Conservation (phyloP, 1,140 invertebrate genomes). For the Habropoda laboriosa region DNA sequence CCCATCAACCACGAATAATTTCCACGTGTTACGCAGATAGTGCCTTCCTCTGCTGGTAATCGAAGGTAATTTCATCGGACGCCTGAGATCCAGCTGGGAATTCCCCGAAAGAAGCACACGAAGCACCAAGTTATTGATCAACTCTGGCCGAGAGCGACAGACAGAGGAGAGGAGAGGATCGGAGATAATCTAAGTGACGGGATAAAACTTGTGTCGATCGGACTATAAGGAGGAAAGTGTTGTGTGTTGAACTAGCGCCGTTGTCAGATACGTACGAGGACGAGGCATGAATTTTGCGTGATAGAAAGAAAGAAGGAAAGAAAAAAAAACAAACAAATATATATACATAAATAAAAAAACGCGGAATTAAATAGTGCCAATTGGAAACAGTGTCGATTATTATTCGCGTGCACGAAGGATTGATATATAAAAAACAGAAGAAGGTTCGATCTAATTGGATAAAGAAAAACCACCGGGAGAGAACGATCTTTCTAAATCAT, state of each 20-base stretch:
- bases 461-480: too few species aligned
- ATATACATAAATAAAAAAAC: not conserved
- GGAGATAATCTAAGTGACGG: not conserved
- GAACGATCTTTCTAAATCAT: too few species aligned
- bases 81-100: slow-evolving; percentile 23
- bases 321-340: too few species aligned
- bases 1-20: slow-evolving; percentile 23
- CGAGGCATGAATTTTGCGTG: not conserved
- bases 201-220: not conserved
- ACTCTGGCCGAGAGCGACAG: not conserved
- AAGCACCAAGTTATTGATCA: slow-evolving; percentile 19
- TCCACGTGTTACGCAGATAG: slow-evolving; percentile 45
- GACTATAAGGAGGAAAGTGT: slow-evolving; percentile 16
- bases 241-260: slow-evolving; percentile 6
- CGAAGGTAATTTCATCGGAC: slow-evolving; percentile 39
- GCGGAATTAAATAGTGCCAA: slow-evolving; percentile 1
- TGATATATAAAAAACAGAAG: too few species aligned
- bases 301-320: not conserved
- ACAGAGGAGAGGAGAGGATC: not conserved
- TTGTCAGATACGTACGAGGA: not conserved
- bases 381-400: slow-evolving; percentile 21
- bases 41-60: slow-evolving; percentile 1
- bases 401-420: too few species aligned
- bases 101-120: slow-evolving; percentile 23
- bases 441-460: too few species aligned